Base-by-base conservation (phyloP, 64 coral and sea anemone genomes). In the Actinia equina region DNA sequence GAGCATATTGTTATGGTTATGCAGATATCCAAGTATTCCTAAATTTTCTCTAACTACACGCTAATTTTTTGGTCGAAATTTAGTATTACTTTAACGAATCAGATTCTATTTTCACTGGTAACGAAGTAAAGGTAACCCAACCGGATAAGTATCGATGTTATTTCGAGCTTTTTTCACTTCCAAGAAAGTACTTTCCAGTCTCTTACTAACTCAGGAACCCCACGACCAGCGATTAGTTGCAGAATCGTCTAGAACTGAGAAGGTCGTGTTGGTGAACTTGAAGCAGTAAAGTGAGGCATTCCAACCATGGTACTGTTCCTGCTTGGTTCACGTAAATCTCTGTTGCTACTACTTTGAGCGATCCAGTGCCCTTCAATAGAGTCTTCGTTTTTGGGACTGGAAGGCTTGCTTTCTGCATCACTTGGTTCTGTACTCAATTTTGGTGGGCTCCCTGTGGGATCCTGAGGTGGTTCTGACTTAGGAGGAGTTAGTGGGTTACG, bases 281-380 rank as follows among this genome's bases (percentile, higher is more conserved):
- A 74, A 20, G 88, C 92, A 42, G 92, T 94, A 67, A 94, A 94
- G 46, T 94, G 92, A 52, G 87, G 18, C 13, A 57, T 52, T 17
- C 56, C 42, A 15, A 17, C 16, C 16, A 41, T 65, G 22, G 2
- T 65, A 20, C 18, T 81, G 16, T 41, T 27, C 27, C 44, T 65
- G n/a, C 20, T 65, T 2, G 62, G 62, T 2, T 65, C 62, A n/a
- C 22, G 62, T 5, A 65, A 65, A 65, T 65, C 62, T 18, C 10
- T n/a, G 20, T n/a, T 23, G 3, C 62, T 65, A 1, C 62, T 6
- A 14, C 62, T 65, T 23, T 65, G n/a, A 23, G 62, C 62, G 7
- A 23, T n/a, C 62, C 62, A 65, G n/a, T 65, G 62, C 7, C 62
- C 62, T 11, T 65, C 62, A 2, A 23, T 10, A 65, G 62, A 65